Conservation (phyloP, 2,888 invertebrate genomes). For the Epirrhoe alternata region DNA sequence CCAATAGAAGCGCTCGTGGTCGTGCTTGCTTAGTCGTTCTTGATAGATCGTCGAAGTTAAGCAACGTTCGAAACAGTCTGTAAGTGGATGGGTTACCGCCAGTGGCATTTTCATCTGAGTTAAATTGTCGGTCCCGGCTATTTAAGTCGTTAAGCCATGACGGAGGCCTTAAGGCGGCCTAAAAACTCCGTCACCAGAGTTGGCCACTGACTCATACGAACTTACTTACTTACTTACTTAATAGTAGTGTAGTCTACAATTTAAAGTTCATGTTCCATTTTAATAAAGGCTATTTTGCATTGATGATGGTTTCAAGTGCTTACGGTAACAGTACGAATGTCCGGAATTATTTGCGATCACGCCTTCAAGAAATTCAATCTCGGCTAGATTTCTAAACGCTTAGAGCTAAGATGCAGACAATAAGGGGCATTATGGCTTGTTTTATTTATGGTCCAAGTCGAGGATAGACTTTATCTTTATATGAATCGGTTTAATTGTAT, state of each 20-base stretch:
- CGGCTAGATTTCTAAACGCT: conserved; percentile 64
- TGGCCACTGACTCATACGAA: too few species aligned
- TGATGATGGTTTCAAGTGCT: conserved; percentile 7
- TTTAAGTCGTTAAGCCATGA: too few species aligned
- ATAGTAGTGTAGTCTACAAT: background rate
- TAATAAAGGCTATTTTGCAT: conserved; percentile 9
- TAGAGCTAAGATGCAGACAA: conserved; percentile 52
- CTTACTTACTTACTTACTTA: too few species aligned
- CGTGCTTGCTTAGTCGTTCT: too few species aligned
- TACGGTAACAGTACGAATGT: conserved; percentile 26
- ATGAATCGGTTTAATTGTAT: conserved; percentile 32
- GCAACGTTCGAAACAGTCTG: too few species aligned
- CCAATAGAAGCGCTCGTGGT: too few species aligned
- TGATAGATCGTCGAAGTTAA: too few species aligned
- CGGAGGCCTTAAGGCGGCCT: too few species aligned
- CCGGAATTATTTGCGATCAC: conserved; percentile 61
- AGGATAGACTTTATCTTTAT: conserved; percentile 26
- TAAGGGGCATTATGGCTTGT: conserved; percentile 48
- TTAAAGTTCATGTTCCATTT: background rate
- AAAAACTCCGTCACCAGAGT: too few species aligned
- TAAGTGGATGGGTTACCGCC: too few species aligned
- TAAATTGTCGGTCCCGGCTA: too few species aligned
- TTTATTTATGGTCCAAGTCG: conserved; percentile 44
- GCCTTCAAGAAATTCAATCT: conserved; percentile 68
- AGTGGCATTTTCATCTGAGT: too few species aligned